These are phyloP conservation scores for Osmerus eperlanus DNA, from an alignment of 2,113 vertebrate genomes.

Conservation along the genomic window DNA sequence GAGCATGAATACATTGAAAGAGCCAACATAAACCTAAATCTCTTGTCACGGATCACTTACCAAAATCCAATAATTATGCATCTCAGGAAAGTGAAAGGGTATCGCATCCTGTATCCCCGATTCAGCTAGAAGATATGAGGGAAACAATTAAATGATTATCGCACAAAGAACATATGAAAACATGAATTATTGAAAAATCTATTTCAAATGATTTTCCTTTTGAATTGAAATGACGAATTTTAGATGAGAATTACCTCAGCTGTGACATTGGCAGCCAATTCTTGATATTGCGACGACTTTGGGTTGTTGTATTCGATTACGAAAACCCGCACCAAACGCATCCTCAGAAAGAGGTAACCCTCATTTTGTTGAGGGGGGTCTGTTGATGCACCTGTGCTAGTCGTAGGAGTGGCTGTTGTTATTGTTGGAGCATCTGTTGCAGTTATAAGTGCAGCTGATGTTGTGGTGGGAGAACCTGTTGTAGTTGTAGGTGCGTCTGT, in stretches of 20 bases:
- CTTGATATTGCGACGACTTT: not conserved
- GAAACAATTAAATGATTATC: no score
- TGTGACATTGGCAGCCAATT: not conserved
- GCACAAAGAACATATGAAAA: no score
- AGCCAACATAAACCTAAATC: not conserved
- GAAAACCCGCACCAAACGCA: not conserved
- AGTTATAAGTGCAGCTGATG: no score
- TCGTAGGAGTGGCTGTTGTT: no score
- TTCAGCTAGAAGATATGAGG: not conserved
- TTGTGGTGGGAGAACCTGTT: no score
- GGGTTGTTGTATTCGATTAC: not conserved
- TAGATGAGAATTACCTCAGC: not conserved
- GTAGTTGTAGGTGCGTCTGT: no score
- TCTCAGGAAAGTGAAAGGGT: constrained; percentile 5
- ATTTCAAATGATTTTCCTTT: no score
- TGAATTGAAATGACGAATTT: not conserved
- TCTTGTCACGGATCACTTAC: not conserved
- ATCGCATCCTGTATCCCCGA: not conserved
- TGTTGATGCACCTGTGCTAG: not conserved
- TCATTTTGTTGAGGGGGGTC: not conserved
- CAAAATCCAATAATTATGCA: constrained; percentile 2
- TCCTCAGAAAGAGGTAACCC: not conserved
- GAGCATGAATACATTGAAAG: not conserved
- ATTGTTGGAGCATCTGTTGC: no score
- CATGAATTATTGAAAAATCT: no score